Conservation (phyloP, 1,140 invertebrate genomes). For the Rhopalosiphum padi region DNA sequence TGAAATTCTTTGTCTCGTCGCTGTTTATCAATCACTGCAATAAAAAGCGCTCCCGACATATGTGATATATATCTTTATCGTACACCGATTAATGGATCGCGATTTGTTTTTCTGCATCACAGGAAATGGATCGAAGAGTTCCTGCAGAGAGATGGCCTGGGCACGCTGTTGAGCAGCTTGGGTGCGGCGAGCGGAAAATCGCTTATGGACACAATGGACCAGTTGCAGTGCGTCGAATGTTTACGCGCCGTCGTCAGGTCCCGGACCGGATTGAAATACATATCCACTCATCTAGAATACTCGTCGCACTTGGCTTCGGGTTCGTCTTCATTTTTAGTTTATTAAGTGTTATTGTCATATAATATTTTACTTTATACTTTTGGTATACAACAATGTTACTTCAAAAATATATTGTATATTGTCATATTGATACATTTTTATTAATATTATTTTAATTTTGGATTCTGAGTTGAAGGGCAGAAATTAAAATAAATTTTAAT, state of each 20-base stretch:
- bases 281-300: conserved; percentile 64
- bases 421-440: too few relatives aligned
- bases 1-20: neutral
- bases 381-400: too few relatives aligned
- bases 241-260: conserved; percentile 67
- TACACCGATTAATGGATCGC: neutral
- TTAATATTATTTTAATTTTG: neutral
- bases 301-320: conserved; percentile 44
- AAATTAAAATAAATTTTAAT: neutral
- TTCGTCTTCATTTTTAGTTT: neutral
- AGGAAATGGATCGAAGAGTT: conserved; percentile 67
- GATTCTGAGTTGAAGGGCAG: neutral
- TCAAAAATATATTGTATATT: neutral
- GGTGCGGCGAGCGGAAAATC: conserved; percentile 62
- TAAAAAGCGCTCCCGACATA: too few relatives aligned
- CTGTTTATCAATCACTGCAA: too few relatives aligned
- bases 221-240: conserved; percentile 66
- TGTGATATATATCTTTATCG: too few relatives aligned
- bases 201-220: conserved; percentile 64
- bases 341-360: neutral
- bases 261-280: conserved; percentile 65
- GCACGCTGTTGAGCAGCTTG: conserved; percentile 65
- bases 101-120: conserved; percentile 36
- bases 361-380: neutral
- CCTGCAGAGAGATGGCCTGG: conserved; percentile 65